Conservation (phyloP, 1,140 invertebrate species). For the Sinella curviseta region DNA sequence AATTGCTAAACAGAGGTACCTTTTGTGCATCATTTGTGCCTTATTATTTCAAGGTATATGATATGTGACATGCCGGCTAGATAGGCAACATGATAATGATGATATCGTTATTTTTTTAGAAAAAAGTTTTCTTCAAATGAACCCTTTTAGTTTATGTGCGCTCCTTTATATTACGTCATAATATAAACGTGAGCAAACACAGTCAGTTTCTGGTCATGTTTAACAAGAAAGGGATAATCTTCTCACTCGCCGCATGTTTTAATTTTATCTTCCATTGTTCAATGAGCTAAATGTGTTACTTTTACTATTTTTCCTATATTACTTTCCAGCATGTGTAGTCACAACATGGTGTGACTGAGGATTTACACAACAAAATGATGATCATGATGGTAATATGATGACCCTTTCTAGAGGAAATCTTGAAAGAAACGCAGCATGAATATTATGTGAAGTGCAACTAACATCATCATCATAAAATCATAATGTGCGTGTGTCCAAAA, state of each 20-base stretch:
- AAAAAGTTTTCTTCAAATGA: too few species aligned
- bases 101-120: background rate
- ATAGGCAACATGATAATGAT: background rate
- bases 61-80: background rate
- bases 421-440: background rate
- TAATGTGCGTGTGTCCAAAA: slow-evolving; percentile 17
- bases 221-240: background rate
- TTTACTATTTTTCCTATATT: background rate
- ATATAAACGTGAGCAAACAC: too few species aligned
- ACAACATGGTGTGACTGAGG: too few species aligned
- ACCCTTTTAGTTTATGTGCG: too few species aligned
- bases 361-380: too few species aligned
- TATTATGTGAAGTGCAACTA: background rate
- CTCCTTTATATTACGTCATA: too few species aligned
- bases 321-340: background rate
- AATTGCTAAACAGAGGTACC: too few species aligned
- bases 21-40: too few species aligned
- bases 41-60: too few species aligned
- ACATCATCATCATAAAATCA: slow-evolving; percentile 6
- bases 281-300: background rate
- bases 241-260: background rate
- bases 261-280: background rate
- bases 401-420: background rate
- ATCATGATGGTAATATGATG: background rate
- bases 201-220: too few species aligned